Conservation (phyloP, 2,113 vertebrate genomes). For the Argyrosomus japonicus region DNA sequence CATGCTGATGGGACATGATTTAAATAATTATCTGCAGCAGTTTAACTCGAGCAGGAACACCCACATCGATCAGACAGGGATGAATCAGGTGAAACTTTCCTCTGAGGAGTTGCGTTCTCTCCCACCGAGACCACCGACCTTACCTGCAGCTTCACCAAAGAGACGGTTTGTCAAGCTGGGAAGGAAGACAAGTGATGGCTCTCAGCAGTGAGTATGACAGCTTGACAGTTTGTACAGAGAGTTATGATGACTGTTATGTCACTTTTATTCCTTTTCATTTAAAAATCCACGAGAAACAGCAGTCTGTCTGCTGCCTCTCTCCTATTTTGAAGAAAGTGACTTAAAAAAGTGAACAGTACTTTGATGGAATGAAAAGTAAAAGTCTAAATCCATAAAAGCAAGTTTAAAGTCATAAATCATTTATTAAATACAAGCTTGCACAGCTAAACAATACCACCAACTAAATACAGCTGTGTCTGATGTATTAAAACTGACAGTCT, state of each 20-base stretch:
- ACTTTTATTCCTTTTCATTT: not conserved
- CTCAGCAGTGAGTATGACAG: constrained; percentile 78
- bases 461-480: not conserved
- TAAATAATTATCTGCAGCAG: not conserved
- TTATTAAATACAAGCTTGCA: not conserved
- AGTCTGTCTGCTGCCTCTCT: not conserved
- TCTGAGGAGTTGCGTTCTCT: constrained; percentile 66
- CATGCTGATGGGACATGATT: constrained; percentile 24
- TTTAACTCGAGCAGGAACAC: not conserved
- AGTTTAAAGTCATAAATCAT: not conserved
- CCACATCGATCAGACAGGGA: constrained; percentile 12
- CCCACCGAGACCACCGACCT: constrained; percentile 63
- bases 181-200: constrained; percentile 83
- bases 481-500: not conserved
- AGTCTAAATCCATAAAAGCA: not conserved
- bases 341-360: not conserved
- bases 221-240: not conserved
- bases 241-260: no score
- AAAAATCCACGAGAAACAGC: not conserved
- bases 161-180: constrained; percentile 76
- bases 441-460: not conserved
- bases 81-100: constrained; percentile 58
- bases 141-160: constrained; percentile 72
- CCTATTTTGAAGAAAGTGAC: not conserved
- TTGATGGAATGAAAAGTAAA: not conserved